Percentiles rank a stretch among this genome's conserved stretches.
These are phyloP conservation scores for Tipula helvola DNA, from an alignment of 2,888 invertebrate genomes.

Conservation along the genomic window DNA sequence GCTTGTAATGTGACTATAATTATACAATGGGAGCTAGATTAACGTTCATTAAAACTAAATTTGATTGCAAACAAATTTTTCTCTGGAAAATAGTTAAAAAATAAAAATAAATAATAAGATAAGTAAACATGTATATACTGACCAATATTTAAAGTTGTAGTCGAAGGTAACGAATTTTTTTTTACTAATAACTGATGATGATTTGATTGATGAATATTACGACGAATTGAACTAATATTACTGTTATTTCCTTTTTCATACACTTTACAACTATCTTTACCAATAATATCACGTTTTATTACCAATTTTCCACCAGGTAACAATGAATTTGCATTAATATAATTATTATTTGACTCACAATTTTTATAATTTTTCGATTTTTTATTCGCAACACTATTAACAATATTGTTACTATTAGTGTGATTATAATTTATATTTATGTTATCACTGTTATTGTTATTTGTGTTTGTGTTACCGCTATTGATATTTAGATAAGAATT, in stretches of 20 bases:
- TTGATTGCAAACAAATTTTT: too few relatives aligned
- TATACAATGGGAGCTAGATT: too few relatives aligned
- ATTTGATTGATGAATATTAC: not conserved
- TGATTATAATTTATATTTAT: not conserved
- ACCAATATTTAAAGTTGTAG: not conserved
- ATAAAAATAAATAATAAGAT: not conserved
- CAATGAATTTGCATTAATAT: not conserved
- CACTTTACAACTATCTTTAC: not conserved
- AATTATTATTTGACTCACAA: not conserved
- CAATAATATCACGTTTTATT: not conserved
- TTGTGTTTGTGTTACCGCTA: not conserved
- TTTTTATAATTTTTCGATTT: constrained; percentile 8
- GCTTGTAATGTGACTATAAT: too few relatives aligned
- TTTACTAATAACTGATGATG: not conserved
- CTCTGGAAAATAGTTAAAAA: not conserved
- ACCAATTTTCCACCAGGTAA: not conserved
- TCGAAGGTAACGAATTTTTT: not conserved
- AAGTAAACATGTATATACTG: not conserved
- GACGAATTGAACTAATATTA: not conserved
- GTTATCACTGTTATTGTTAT: not conserved
- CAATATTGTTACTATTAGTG: constrained; percentile 6
- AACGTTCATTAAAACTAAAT: too few relatives aligned
- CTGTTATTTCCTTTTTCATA: not conserved
- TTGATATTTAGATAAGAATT: constrained; percentile 30
- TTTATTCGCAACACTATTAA: constrained; percentile 12